Percentiles rank a stretch among this genome's conserved stretches.
Conservation (phyloP, 2,113 vertebrate species). For the Melanotaenia duboulayi region DNA sequence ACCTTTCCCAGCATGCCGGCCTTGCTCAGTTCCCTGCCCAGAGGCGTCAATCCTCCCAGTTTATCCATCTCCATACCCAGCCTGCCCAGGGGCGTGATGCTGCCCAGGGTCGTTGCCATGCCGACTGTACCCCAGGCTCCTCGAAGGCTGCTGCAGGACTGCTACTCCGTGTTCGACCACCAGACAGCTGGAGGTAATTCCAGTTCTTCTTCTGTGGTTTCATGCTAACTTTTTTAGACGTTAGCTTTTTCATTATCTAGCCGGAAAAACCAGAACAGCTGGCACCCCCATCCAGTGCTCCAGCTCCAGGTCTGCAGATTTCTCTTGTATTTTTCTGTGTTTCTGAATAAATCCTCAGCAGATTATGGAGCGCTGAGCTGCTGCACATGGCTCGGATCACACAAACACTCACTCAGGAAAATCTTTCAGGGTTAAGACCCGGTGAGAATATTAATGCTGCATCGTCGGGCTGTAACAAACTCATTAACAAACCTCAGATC, state of each 20-base stretch:
- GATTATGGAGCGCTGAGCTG: slow-evolving; percentile 66
- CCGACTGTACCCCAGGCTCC: slow-evolving; percentile 45
- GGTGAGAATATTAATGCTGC: neutral
- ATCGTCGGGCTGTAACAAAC: neutral
- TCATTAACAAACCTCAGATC: neutral
- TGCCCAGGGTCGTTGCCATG: slow-evolving; percentile 45
- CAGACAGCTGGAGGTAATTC: slow-evolving; percentile 53
- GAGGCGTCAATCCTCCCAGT: slow-evolving; percentile 45
- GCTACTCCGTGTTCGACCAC: slow-evolving; percentile 66
- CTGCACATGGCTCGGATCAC: slow-evolving; percentile 57
- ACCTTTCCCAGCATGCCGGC: slow-evolving; percentile 54
- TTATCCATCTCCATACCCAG: slow-evolving; percentile 50
- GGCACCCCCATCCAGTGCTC: neutral
- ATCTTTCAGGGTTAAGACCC: neutral
- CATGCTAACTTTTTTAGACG: neutral
- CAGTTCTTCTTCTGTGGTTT: neutral
- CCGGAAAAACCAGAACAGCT: neutral
- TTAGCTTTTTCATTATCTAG: too few relatives aligned
- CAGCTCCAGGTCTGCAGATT: slow-evolving; percentile 29
- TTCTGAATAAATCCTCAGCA: slow-evolving; percentile 65
- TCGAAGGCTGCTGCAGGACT: slow-evolving; percentile 63
- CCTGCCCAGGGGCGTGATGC: slow-evolving; percentile 48
- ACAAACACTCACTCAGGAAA: neutral
- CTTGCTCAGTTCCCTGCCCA: slow-evolving; percentile 32
- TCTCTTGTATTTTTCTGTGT: slow-evolving; percentile 16